These are phyloP conservation scores for Cryptotis parvus DNA, from an alignment of 2,113 vertebrate genomes.

Conservation along the genomic window DNA sequence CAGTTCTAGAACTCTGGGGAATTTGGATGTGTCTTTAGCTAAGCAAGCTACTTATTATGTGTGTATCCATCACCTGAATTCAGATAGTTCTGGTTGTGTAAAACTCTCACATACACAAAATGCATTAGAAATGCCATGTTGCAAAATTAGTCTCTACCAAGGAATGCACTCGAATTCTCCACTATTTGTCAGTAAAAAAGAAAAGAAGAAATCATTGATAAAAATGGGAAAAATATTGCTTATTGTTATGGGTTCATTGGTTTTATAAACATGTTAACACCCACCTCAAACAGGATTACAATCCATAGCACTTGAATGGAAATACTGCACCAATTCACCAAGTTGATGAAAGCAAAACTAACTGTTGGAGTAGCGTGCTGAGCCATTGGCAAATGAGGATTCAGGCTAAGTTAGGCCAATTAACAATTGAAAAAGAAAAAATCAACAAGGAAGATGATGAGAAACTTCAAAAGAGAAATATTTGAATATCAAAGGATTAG, in stretches of 20 bases:
- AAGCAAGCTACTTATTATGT: not conserved
- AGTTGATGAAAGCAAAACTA: conserved; percentile 33
- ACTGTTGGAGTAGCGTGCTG: not conserved
- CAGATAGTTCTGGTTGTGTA: not conserved
- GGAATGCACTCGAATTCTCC: not conserved
- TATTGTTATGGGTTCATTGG: conserved; percentile 23
- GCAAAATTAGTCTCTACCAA: conserved; percentile 37
- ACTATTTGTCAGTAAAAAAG: not conserved
- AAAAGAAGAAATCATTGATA: not conserved
- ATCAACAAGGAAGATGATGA: conserved; percentile 80
- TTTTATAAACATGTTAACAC: conserved; percentile 57
- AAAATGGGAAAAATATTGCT: not conserved
- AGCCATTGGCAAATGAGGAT: conserved; percentile 63
- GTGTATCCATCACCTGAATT: conserved; percentile 23
- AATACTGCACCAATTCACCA: not conserved
- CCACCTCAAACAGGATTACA: conserved; percentile 12
- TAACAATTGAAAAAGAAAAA: conserved; percentile 76
- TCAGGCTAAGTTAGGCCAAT: conserved; percentile 76
- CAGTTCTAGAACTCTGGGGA: not conserved
- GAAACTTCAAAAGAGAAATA: conserved; percentile 81
- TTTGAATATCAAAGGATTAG: conserved; percentile 83
- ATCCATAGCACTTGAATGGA: conserved; percentile 23
- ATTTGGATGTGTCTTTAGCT: conserved; percentile 16
- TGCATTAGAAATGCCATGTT: conserved; percentile 4
- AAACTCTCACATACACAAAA: conserved; percentile 37